Conservation (phyloP, 2,113 vertebrate genomes). For the Cranoglanis bouderius region DNA sequence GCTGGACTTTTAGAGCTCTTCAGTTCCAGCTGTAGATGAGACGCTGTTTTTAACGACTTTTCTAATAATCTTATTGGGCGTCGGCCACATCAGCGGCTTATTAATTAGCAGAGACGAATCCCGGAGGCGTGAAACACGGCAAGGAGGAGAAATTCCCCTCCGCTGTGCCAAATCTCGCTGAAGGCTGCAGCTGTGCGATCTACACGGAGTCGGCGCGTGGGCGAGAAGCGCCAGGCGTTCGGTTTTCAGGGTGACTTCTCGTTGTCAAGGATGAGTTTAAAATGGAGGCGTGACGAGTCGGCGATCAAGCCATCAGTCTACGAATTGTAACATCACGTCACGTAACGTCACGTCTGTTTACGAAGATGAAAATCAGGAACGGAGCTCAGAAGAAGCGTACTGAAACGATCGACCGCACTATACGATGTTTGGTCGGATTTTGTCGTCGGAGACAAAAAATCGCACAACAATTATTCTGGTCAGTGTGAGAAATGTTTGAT, state of each 20-base stretch:
- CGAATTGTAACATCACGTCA: neutral
- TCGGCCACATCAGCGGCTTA: conserved; percentile 68
- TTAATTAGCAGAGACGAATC: conserved; percentile 70
- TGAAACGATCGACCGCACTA: neutral
- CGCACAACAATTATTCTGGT: no score
- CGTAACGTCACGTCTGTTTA: no score
- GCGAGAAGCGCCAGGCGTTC: conserved; percentile 18
- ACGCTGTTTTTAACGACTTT: conserved; percentile 67
- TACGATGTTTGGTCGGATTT: neutral
- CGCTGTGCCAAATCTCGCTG: conserved; percentile 37
- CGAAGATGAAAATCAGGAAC: neutral
- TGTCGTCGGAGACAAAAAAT: neutral
- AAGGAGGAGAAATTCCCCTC: conserved; percentile 46
- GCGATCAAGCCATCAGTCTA: neutral
- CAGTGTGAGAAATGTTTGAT: neutral
- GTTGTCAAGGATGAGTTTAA: neutral
- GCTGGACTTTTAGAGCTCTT: conserved; percentile 58
- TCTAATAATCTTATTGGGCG: conserved; percentile 70
- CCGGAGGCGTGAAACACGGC: conserved; percentile 57
- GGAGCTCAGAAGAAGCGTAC: neutral
- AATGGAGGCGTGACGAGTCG: neutral
- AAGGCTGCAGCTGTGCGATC: conserved; percentile 48
- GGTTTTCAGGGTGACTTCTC: conserved; percentile 19
- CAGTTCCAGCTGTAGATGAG: conserved; percentile 59
- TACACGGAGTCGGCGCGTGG: conserved; percentile 14